phyloP scores from a whole-genome alignment of 2,888 invertebrate species.

The Parnassius mnemosyne region DNA sequence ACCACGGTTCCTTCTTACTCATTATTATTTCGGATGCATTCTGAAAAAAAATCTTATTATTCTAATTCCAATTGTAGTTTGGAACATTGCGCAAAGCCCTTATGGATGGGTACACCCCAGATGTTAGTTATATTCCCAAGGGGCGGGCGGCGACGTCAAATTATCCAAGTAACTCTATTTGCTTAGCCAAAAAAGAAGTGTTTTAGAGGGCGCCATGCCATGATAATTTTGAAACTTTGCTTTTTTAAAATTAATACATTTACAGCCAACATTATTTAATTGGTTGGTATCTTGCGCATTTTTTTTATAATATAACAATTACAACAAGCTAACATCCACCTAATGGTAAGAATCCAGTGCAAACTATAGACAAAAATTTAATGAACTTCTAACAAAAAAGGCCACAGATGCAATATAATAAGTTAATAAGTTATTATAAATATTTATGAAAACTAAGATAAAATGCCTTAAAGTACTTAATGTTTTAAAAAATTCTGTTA shows the following conservation, averaged over 20 bases:
- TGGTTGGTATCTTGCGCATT: too few species aligned
- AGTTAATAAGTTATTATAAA: too few species aligned
- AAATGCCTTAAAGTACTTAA: too few species aligned
- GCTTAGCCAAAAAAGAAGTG: slow-evolving; percentile 54
- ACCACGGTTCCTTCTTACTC: slow-evolving; percentile 22
- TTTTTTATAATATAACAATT: too few species aligned
- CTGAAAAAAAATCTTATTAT: slow-evolving; percentile 55
- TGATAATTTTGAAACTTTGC: slow-evolving; percentile 37
- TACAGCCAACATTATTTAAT: too few species aligned
- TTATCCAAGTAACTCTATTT: slow-evolving; percentile 71
- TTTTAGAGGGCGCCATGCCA: slow-evolving; percentile 33
- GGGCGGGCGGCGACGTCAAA: slow-evolving; percentile 50
- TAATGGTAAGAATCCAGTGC: too few species aligned
- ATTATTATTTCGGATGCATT: slow-evolving; percentile 54
- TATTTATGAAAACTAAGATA: too few species aligned
- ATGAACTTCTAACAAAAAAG: too few species aligned
- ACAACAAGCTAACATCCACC: too few species aligned
- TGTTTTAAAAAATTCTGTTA: too few species aligned
- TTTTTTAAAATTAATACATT: not conserved
- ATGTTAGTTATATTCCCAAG: slow-evolving; percentile 54
- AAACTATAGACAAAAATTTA: too few species aligned
- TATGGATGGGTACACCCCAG: slow-evolving; percentile 48
- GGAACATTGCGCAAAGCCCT: slow-evolving; percentile 41
- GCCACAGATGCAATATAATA: too few species aligned
- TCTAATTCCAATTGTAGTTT: slow-evolving; percentile 45